Evolutionary conservation across 2,888 invertebrate genomes (phyloP).

Genomic region (Pristionchus entomophagus): DNA sequence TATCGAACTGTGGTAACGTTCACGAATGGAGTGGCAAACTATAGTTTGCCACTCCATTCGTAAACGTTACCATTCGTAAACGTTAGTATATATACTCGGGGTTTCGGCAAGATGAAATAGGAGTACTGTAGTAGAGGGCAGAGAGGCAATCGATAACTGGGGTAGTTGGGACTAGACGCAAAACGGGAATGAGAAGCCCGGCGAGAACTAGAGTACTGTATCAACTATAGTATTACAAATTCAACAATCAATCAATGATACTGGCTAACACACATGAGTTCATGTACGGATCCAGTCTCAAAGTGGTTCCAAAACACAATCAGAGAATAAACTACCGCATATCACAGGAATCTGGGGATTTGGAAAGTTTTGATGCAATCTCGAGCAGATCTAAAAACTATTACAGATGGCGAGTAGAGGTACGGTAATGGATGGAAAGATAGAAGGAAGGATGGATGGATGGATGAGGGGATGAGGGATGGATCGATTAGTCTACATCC

Average conservation of each 20-base stretch:
- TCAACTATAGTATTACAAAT: background rate
- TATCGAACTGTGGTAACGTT: background rate
- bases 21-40: background rate
- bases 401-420: slow-evolving; percentile 9
- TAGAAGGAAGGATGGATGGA: background rate
- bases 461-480: background rate
- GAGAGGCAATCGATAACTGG: slow-evolving; percentile 17
- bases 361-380: background rate
- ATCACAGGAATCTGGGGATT: background rate
- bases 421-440: slow-evolving; percentile 8
- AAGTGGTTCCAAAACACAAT: background rate
- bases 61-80: background rate
- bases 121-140: background rate
- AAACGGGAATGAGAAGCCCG: background rate
- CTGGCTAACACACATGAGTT: slow-evolving; percentile 4
- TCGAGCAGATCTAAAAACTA: slow-evolving; percentile 1
- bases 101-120: slow-evolving; percentile 6
- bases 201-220: slow-evolving; percentile 5
- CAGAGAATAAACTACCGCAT: slow-evolving; percentile 28
- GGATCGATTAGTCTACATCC: background rate
- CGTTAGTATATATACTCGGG: no score
- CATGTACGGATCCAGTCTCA: background rate
- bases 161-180: background rate
- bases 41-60: background rate
- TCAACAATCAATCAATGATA: slow-evolving; percentile 39